Evolutionary conservation across 2,113 vertebrate genomes (phyloP).

Genomic region (Clarias gariepinus): DNA sequence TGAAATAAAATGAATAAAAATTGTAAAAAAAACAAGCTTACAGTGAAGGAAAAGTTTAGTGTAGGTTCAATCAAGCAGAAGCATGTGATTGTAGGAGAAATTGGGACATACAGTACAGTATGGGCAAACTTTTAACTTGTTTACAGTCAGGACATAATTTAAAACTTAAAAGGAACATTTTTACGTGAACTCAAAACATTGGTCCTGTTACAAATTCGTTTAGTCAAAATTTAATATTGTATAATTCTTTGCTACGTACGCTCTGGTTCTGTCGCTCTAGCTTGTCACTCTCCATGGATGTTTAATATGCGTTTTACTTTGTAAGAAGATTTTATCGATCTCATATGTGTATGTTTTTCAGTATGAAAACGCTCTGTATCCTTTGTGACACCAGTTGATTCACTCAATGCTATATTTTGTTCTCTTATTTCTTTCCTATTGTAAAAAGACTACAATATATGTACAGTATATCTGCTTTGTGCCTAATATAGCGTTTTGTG

Average conservation of each 20-base stretch:
- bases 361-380: not conserved
- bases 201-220: too few relatives aligned
- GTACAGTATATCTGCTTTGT: not conserved
- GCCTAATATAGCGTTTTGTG: not conserved
- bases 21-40: not conserved
- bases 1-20: not conserved
- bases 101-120: not conserved
- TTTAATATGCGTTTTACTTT: not conserved
- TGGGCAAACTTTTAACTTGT: not conserved
- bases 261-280: not conserved
- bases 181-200: too few relatives aligned
- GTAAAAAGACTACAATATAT: not conserved
- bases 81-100: not conserved
- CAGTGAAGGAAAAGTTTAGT: not conserved
- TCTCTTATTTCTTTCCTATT: not conserved
- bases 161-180: not conserved
- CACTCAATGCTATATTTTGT: not conserved
- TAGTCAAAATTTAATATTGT: not conserved
- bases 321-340: too few relatives aligned
- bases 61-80: not conserved
- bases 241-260: not conserved
- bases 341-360: not conserved
- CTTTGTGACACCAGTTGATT: not conserved
- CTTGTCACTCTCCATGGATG: not conserved
- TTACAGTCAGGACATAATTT: not conserved